A percentile compares a stretch with the other conserved stretches of the same genome.
phyloP scores from a whole-genome alignment of 1,140 invertebrate genomes.

The Lepidurus couesii region DNA sequence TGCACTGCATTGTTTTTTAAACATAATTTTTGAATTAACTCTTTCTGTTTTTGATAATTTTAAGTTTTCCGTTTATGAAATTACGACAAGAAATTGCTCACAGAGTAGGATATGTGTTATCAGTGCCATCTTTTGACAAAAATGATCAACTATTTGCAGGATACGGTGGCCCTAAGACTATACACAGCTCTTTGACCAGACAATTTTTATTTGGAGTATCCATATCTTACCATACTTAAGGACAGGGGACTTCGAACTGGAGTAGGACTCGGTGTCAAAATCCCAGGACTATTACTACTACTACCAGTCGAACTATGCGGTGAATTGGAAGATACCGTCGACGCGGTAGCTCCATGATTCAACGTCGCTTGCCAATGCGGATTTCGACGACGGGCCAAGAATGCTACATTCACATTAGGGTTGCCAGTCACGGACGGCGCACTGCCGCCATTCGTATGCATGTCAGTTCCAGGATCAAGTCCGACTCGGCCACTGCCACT shows the following conservation, averaged over 20 bases:
- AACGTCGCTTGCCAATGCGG: conserved; percentile 1
- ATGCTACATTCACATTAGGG: neutral
- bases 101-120: too few species aligned
- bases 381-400: conserved; percentile 13
- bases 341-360: neutral
- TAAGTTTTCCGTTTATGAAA: too few species aligned
- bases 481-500: neutral
- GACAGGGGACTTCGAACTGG: conserved; percentile 1
- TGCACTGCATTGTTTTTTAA: too few species aligned
- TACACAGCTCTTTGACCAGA: too few species aligned
- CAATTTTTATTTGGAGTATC: too few species aligned
- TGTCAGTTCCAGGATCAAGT: neutral
- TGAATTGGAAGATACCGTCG: neutral
- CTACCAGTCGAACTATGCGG: neutral
- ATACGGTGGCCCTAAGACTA: too few species aligned
- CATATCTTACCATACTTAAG: neutral
- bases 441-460: neutral
- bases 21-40: too few species aligned
- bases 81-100: too few species aligned
- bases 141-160: too few species aligned
- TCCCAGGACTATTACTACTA: neutral
- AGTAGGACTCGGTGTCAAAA: neutral
- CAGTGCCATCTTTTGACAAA: too few species aligned
- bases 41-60: too few species aligned
- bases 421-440: neutral